Evolutionary conservation across 2,888 invertebrate genomes (phyloP).

Genomic region (Emmelina monodactyla): DNA sequence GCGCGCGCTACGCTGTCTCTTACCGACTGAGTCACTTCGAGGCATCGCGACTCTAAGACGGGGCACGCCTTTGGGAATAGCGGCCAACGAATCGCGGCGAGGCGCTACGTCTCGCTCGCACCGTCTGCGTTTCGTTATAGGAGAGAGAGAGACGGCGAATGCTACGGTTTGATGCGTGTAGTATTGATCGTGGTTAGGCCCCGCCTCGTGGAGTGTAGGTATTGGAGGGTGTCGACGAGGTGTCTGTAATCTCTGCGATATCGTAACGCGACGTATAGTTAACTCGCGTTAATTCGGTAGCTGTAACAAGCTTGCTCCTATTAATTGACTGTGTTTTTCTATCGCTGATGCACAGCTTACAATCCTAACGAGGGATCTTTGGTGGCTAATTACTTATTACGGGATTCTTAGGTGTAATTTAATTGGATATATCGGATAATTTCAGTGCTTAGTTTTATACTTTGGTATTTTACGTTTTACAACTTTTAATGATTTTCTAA

Average conservation of each 20-base stretch:
- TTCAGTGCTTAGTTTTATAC: no score
- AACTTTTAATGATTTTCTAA: no score
- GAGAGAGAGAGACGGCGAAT: constrained; percentile 34
- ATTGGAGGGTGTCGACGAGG: constrained; percentile 23
- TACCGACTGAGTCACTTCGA: constrained; percentile 45
- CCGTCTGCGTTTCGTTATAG: constrained; percentile 4
- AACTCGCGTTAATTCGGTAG: constrained; percentile 60
- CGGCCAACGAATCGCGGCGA: constrained; percentile 24
- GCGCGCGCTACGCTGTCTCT: constrained; percentile 51
- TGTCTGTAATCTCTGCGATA: constrained; percentile 47
- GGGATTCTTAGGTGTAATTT: no score
- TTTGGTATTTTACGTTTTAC: no score
- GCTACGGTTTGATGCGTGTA: constrained; percentile 15
- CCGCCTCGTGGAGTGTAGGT: constrained; percentile 42
- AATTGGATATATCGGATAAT: no score
- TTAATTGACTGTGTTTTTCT: constrained; percentile 50
- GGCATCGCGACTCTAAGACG: constrained; percentile 24
- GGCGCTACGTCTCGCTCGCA: constrained; percentile 26
- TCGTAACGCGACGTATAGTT: no score
- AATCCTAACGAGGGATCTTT: no score
- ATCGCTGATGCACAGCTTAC: no score
- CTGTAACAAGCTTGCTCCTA: constrained; percentile 47
- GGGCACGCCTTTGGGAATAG: constrained; percentile 36
- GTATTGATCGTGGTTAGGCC: constrained; percentile 40
- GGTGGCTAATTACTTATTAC: no score